Evolutionary conservation across 2,797 vertebrate genomes (phyloP).

Genomic region (Lithobates sylvaticus): DNA sequence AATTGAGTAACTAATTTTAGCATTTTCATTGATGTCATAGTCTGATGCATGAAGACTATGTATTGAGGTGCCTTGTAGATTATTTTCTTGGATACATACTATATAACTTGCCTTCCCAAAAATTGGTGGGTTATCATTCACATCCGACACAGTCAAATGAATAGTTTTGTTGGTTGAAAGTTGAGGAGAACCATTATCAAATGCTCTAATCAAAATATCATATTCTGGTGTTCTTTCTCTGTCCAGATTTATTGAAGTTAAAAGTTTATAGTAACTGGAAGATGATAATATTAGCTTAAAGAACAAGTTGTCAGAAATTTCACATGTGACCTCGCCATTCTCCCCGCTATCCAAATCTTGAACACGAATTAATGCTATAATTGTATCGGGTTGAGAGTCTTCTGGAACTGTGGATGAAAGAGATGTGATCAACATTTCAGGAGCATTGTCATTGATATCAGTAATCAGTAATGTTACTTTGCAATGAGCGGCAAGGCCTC

Average conservation of each 20-base stretch:
- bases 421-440: constrained; percentile 84
- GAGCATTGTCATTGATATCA: constrained; percentile 88
- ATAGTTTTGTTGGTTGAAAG: constrained; percentile 30
- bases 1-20: constrained; percentile 74
- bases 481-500: constrained; percentile 84
- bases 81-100: constrained; percentile 72
- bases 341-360: constrained; percentile 83
- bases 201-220: constrained; percentile 81
- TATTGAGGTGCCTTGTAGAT: constrained; percentile 68
- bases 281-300: constrained; percentile 84
- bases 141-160: constrained; percentile 25
- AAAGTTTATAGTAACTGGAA: constrained; percentile 84
- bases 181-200: constrained; percentile 67
- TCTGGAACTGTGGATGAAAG: constrained; percentile 84
- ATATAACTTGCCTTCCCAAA: constrained; percentile 66
- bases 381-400: constrained; percentile 81
- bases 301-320: constrained; percentile 78
- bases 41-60: constrained; percentile 79
- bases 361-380: constrained; percentile 86
- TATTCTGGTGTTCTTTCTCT: constrained; percentile 80
- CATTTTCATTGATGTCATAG: constrained; percentile 77
- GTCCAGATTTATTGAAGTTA: constrained; percentile 80
- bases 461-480: constrained; percentile 83
- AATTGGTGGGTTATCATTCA: constrained; percentile 53
- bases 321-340: constrained; percentile 82